phyloP scores from a whole-genome alignment of 2,113 vertebrate species.

The Spea bombifrons region DNA sequence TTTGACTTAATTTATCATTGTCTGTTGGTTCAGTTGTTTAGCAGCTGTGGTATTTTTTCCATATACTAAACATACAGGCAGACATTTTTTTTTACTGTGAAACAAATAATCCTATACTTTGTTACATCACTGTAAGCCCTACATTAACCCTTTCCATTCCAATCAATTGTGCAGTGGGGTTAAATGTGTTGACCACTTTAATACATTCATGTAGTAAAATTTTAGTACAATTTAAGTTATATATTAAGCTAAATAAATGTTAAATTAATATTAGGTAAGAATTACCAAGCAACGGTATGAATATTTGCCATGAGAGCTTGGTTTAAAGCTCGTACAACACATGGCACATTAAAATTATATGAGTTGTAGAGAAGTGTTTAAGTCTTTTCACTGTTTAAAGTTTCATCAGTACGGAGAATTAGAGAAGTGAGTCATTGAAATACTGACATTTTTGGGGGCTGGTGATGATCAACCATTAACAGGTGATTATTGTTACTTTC shows the following conservation, averaged over 20 bases:
- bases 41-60: slow-evolving; percentile 32
- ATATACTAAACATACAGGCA: slow-evolving; percentile 7
- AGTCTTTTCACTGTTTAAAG: background rate
- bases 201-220: no score
- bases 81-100: slow-evolving; percentile 10
- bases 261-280: no score
- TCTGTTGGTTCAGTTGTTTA: slow-evolving; percentile 42
- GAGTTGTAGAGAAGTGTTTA: background rate
- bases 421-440: background rate
- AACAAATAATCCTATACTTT: slow-evolving; percentile 10
- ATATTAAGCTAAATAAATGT: no score
- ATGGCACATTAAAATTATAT: background rate
- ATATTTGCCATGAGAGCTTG: background rate
- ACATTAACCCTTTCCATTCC: no score
- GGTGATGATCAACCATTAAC: background rate
- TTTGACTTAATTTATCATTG: slow-evolving; percentile 34
- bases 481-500: background rate
- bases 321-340: background rate
- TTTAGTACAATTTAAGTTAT: no score
- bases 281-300: background rate
- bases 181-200: no score
- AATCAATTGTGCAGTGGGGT: no score
- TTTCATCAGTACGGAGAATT: background rate
- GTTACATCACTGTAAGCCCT: no score
- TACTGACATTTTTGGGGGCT: background rate